phyloP scores from a whole-genome alignment of 1,140 invertebrate genomes.

The Temnothorax curvispinosus region DNA sequence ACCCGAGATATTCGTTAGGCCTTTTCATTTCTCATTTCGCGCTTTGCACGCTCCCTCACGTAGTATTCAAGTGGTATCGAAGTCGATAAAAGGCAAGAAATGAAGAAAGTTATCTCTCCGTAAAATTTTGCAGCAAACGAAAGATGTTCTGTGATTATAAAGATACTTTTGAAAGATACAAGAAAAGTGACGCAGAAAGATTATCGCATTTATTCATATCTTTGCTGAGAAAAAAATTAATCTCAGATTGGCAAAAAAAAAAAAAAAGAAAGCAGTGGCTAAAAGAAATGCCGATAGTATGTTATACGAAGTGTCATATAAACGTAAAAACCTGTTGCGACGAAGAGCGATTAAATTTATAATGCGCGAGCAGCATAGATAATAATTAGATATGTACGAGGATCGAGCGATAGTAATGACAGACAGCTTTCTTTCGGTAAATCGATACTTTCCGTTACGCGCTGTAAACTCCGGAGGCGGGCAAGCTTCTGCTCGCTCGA shows the following conservation, averaged over 20 bases:
- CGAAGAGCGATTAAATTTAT: background rate
- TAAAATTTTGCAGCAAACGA: background rate
- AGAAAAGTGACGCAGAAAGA: background rate
- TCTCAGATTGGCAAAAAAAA: background rate
- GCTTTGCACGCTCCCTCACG: background rate
- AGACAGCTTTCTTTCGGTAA: constrained; percentile 22
- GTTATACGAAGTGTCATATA: background rate
- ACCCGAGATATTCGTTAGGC: constrained; percentile 68
- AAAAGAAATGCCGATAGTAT: background rate
- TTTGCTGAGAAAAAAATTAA: background rate
- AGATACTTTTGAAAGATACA: background rate
- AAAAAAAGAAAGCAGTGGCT: background rate
- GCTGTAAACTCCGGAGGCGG: constrained; percentile 54
- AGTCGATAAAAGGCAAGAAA: background rate
- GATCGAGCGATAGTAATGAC: background rate
- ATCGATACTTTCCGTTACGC: constrained; percentile 55
- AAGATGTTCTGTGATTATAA: background rate
- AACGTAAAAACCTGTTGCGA: background rate
- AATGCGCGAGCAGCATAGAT: background rate
- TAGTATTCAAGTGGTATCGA: background rate
- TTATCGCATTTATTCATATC: background rate
- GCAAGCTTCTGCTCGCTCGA: constrained; percentile 58
- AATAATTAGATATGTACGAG: constrained; percentile 7
- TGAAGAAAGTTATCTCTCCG: background rate
- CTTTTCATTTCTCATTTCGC: constrained; percentile 65